Evolutionary conservation across 2,113 vertebrate species (phyloP).

Genomic region (Bos indicus): DNA sequence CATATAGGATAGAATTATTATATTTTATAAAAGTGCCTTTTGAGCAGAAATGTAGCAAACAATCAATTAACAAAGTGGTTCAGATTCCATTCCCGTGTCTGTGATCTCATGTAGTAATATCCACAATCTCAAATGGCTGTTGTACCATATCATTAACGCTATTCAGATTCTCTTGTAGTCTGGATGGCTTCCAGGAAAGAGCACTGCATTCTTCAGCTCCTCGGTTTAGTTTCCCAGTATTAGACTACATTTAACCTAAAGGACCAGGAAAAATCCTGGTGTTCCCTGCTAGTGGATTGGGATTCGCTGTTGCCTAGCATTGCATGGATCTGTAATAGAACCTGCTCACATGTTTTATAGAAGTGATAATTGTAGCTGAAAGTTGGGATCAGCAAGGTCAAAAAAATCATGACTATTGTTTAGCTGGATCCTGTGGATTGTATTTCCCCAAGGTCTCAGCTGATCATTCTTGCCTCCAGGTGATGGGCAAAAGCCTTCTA

Average conservation of each 20-base stretch:
- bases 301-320: neutral
- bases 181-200: neutral
- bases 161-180: neutral
- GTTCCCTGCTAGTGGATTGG: neutral
- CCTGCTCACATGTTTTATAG: accelerated
- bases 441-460: neutral
- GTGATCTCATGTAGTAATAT: neutral
- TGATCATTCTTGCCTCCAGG: neutral
- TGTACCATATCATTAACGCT: neutral
- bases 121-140: neutral
- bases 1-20: neutral
- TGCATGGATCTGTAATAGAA: neutral
- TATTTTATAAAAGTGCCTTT: constrained; percentile 41
- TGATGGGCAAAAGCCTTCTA: neutral
- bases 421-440: neutral
- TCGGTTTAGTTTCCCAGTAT: neutral
- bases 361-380: neutral
- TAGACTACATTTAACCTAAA: neutral
- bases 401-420: neutral
- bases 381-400: neutral
- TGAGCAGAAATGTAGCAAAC: constrained; percentile 29
- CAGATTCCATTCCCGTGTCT: neutral
- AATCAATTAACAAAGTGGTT: neutral
- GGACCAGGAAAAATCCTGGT: neutral
- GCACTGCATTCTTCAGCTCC: neutral